A percentile compares a stretch with the other conserved stretches of the same genome.
Evolutionary conservation across 2,888 invertebrate species (phyloP).

Genomic region (Rhopalosiphum nymphaeae): DNA sequence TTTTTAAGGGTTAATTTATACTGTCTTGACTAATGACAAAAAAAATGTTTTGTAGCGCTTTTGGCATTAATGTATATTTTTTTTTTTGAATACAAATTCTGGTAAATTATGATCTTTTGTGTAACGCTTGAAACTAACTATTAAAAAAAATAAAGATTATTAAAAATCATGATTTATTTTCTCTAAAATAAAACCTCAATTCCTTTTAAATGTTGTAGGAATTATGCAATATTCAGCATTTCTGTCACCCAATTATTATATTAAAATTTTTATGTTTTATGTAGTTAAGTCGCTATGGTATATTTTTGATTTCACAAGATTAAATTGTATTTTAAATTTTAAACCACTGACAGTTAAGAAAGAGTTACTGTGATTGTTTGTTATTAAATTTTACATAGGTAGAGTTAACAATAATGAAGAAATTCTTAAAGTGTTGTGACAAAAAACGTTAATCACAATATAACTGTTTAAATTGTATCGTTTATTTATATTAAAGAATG

Average conservation of each 20-base stretch:
- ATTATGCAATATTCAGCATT: not conserved
- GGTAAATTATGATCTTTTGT: not conserved
- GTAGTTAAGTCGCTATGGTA: not conserved
- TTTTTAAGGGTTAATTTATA: not conserved
- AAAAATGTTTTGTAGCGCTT: not conserved
- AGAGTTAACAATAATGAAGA: not conserved
- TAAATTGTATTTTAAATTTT: not conserved
- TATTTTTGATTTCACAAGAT: not conserved
- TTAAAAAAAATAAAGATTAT: not conserved
- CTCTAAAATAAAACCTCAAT: not conserved
- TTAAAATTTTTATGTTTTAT: not conserved
- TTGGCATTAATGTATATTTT: not conserved
- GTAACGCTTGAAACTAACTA: not conserved
- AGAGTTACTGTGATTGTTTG: not conserved
- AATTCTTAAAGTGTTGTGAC: not conserved
- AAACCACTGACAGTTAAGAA: not conserved
- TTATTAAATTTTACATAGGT: not conserved
- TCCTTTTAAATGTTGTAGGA: not conserved
- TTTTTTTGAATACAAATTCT: not conserved
- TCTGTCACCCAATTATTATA: not conserved
- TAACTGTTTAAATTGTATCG: not conserved
- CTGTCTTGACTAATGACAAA: not conserved
- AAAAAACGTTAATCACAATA: not conserved
- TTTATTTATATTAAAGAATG: not conserved
- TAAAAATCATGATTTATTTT: not conserved